Evolutionary conservation across 2,888 invertebrate species (phyloP).

Genomic region (Eristalinus sepulchralis): DNA sequence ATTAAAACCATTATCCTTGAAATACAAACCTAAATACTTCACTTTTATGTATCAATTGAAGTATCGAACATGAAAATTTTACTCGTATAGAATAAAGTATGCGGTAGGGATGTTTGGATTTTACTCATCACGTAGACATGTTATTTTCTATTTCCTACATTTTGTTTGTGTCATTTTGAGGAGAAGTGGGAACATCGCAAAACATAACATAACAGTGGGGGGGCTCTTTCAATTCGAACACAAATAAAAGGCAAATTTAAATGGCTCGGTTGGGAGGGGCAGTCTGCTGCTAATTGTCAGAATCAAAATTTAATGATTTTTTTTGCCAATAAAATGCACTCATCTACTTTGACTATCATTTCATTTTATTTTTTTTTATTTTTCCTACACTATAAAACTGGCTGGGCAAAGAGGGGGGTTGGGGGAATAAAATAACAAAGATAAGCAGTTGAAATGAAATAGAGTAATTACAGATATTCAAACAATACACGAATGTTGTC

Average conservation of each 20-base stretch:
- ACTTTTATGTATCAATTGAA: conserved; percentile 26
- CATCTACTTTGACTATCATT: neutral
- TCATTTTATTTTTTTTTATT: neutral
- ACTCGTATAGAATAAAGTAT: conserved; percentile 68
- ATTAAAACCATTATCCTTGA: conserved; percentile 1
- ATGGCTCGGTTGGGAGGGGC: neutral
- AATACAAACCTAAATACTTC: neutral
- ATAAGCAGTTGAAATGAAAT: conserved; percentile 34
- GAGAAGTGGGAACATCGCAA: conserved; percentile 16
- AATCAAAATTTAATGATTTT: too few relatives aligned
- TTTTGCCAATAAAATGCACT: neutral
- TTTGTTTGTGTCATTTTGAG: conserved; percentile 10
- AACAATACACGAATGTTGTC: neutral
- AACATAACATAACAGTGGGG: conserved; percentile 53
- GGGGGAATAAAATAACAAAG: neutral
- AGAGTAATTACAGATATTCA: neutral
- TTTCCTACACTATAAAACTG: neutral
- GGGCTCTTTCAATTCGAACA: conserved; percentile 34
- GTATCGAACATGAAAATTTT: conserved; percentile 63
- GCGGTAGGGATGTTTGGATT: conserved; percentile 65
- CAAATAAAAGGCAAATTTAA: neutral
- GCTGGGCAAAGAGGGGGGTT: neutral
- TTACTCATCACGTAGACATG: conserved; percentile 50
- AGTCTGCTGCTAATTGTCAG: too few relatives aligned
- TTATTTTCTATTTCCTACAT: conserved; percentile 27